Base-by-base conservation (phyloP, 2,888 invertebrate genomes). In the Catotricha subobsoleta region DNA sequence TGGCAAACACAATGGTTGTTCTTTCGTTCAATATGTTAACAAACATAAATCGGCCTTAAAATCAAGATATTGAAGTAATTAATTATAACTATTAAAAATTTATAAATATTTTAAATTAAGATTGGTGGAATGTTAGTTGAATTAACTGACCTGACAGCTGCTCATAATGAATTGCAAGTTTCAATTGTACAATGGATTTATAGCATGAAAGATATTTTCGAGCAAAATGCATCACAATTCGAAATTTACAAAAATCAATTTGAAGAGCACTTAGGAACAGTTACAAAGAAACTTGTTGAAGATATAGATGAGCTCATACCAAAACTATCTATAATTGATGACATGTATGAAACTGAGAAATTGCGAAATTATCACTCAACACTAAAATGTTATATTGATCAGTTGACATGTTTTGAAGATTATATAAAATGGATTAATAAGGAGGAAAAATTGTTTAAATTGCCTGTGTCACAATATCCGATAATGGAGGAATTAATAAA, bases 371-470 rank as follows among this genome's bases (percentile, higher is more conserved):
- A 91, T 57, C 72, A 80, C 27, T 73, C 80, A 55, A 74, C 80
- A 51, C 67, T 90, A 48, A 71, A 81, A 41, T 74, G 75, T 48
- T 74, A 87, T 35, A 74, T 81, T 43, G 77, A 79, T 50, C 71
- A 79, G 44, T 64, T 94, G 37, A 72, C 74, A 44, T 75, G 75
- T 16, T 79, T 86, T 51, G 77, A 82, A 50, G 73, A 76, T 48
- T 70, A 80, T 48, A 79, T 86, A 15, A 59, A 64, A 5, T 90
- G 87, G 87, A 88, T 92, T 39, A 90, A 92, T 60, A 74, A 77
- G 49, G 92, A 94, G 66, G 91, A 94, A 64, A 63, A 66, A 4
- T 72, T 88, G 10, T 82, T 91, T 52, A 86, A 88, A 54, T 82
- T 86, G 54, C 80, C 82, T 2, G 57, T 76, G 38, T 75, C 81